Evolutionary conservation across 2,888 invertebrate species (phyloP), one percentile per base, ranked within the genome.

Genomic region (Trissonchulus latispiculum): DNA sequence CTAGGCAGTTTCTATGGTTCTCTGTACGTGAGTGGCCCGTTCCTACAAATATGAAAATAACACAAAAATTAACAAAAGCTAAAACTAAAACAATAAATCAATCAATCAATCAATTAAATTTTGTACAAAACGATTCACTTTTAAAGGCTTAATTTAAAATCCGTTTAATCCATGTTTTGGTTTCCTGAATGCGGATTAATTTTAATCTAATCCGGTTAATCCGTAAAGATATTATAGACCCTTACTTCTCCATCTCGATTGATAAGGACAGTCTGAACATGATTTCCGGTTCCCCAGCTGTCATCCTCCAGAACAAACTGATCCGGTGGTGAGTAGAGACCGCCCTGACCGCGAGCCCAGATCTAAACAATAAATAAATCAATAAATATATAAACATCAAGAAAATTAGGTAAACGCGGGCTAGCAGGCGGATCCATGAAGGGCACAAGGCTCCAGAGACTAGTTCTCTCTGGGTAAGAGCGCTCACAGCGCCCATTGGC

Each of bases 241-340:
- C 62, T 68, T 74, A 81, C 81, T 79, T 82, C 82, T 75, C 81
- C 82, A 37, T 81, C 80, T 61, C 76, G 77, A 76, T 82, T 82
- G 79, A 80, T 82, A 68, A 82, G 79, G 73, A 80, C 77, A 37
- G 82, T 82, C 69, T 81, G 80, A 61, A 82, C 80, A 75, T 81
- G 81, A 75, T 72, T 74, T 71, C 82, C 82, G 61, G 78, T 77
- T 36, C 82, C 82, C 76, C 80, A 82, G 68, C 83, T 82, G 72
- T 82, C 82, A 61, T 77, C 78, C 67, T 82, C 81, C 75, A 78
- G 80, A 68, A 82, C 78, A 1, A 75, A 76, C 66, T 79, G 78
- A 36, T 82, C 82, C 23, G 81, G 81, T 28, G 81, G 81, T 28
- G 76, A 77, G 73, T 79, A 77, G 67, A 79, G 74, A 33, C 81